These are phyloP conservation scores for Malacoraja senta DNA, from an alignment of 2,797 vertebrate species.

Conservation along the genomic window DNA sequence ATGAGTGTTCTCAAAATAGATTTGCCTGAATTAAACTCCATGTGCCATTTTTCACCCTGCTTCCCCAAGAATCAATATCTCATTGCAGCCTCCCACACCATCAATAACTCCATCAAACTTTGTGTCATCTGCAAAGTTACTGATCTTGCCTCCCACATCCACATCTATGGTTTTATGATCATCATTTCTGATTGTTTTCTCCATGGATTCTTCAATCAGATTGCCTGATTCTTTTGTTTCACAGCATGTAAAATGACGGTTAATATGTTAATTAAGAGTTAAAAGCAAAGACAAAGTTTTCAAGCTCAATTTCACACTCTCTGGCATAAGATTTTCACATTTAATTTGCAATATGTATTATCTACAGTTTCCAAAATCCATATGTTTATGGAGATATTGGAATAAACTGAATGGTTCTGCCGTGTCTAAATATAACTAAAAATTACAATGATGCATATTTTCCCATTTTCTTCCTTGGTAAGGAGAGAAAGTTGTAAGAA, in stretches of 20 bases:
- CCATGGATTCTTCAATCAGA: not conserved
- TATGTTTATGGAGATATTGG: slow-evolving; percentile 3
- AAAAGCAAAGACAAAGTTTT: slow-evolving; percentile 11
- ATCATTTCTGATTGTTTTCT: slow-evolving; percentile 17
- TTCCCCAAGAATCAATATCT: too few species aligned
- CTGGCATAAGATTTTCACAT: not conserved
- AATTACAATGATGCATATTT: not conserved
- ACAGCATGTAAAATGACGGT: not conserved
- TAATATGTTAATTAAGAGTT: slow-evolving; percentile 1
- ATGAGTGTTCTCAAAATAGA: too few species aligned
- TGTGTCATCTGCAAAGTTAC: too few species aligned
- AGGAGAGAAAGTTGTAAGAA: not conserved
- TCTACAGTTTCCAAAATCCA: not conserved
- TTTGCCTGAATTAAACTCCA: too few species aligned
- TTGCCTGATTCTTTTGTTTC: not conserved
- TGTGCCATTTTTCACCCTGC: too few species aligned
- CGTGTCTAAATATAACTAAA: slow-evolving; percentile 11
- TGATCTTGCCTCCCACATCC: too few species aligned
- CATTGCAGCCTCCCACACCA: too few species aligned
- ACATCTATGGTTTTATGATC: too few species aligned
- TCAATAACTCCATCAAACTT: too few species aligned
- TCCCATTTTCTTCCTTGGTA: not conserved
- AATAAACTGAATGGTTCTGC: not conserved
- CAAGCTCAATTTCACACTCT: slow-evolving; percentile 33
- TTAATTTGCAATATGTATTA: not conserved